A percentile compares a stretch with the other conserved stretches of the same genome.
These are phyloP conservation scores for Propithecus perrieri DNA, from an alignment of 2,797 vertebrate genomes.

Conservation along the genomic window DNA sequence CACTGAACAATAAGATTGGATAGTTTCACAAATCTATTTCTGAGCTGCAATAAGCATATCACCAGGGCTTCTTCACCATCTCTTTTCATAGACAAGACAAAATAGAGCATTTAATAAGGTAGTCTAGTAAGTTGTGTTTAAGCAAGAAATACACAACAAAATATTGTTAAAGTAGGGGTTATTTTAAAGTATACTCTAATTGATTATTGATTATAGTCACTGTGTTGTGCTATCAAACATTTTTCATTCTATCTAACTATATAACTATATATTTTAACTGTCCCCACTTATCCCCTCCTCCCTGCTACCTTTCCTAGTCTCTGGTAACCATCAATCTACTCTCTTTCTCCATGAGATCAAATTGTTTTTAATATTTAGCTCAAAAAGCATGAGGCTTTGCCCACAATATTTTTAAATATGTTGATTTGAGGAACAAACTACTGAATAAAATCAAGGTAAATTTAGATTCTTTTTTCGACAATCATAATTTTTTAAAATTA, in stretches of 20 bases:
- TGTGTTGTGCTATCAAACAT: background rate
- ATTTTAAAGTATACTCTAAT: background rate
- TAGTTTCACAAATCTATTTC: conserved; percentile 24
- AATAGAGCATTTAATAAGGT: background rate
- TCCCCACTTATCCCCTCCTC: background rate
- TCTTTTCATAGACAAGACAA: background rate
- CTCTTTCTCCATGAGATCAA: background rate
- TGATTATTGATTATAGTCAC: background rate
- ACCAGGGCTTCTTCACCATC: background rate
- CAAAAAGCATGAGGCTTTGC: background rate
- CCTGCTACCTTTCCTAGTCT: background rate
- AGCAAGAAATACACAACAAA: background rate
- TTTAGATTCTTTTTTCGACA: background rate
- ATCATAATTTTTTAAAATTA: background rate
- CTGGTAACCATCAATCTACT: background rate
- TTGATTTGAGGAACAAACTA: background rate
- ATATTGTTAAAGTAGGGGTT: background rate
- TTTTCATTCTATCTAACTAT: background rate
- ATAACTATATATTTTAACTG: background rate
- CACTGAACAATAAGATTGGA: conserved; percentile 2
- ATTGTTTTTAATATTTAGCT: background rate
- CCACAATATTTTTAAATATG: background rate
- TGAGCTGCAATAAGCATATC: background rate
- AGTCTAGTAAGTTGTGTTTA: background rate
- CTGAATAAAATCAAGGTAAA: background rate